Conservation (phyloP, 1,140 invertebrate genomes). For the Psix sp. region DNA sequence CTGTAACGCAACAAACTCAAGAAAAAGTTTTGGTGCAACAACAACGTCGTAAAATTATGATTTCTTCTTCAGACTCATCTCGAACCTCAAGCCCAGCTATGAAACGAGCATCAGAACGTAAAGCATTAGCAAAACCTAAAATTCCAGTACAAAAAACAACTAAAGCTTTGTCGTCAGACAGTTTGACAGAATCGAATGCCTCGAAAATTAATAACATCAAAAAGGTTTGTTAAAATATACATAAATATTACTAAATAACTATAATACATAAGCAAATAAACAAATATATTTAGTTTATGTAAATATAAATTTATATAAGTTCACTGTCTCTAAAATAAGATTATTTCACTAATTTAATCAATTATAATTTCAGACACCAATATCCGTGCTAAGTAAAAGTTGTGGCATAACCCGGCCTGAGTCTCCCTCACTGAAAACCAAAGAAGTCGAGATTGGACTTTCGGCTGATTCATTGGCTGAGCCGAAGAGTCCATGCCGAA, state of each 20-base stretch:
- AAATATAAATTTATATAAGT: no score
- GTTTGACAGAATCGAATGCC: conserved; percentile 72
- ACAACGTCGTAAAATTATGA: conserved; percentile 73
- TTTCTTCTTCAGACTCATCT: conserved; percentile 81
- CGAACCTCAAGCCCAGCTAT: conserved; percentile 83
- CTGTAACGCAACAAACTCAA: conserved; percentile 54
- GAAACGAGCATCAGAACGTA: conserved; percentile 75
- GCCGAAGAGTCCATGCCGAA: conserved; percentile 68
- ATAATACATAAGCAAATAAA: no score
- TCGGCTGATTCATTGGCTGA: conserved; percentile 78
- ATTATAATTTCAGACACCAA: conserved; percentile 23
- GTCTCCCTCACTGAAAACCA: conserved; percentile 71
- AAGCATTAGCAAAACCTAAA: conserved; percentile 70
- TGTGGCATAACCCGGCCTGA: conserved; percentile 75
- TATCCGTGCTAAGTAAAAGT: conserved; percentile 67
- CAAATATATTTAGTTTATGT: no score
- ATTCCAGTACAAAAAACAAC: conserved; percentile 71
- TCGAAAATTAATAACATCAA: conserved; percentile 60
- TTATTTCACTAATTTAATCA: no score
- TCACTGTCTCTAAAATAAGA: no score
- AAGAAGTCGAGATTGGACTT: conserved; percentile 73
- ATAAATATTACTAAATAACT: no score
- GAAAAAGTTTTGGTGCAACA: conserved; percentile 65
- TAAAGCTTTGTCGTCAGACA: conserved; percentile 77
- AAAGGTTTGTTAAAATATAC: no score